Conservation (phyloP, 2,888 invertebrate genomes). For the Chymomyza amoena region DNA sequence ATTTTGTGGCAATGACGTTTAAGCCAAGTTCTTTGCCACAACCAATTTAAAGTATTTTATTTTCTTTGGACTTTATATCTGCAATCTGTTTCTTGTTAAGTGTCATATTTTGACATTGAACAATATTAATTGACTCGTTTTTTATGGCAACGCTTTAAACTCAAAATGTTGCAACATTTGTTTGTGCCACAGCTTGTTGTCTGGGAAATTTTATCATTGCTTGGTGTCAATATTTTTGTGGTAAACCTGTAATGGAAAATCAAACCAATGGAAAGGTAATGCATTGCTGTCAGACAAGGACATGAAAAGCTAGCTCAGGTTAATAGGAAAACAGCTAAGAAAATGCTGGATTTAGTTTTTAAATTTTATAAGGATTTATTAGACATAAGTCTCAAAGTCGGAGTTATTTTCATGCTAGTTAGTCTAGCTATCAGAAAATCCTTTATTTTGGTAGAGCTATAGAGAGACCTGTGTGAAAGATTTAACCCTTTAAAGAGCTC, state of each 20-base stretch:
- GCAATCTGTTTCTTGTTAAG: conserved; percentile 47
- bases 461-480: too few relatives aligned
- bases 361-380: too few relatives aligned
- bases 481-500: too few relatives aligned
- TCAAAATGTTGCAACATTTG: conserved; percentile 3
- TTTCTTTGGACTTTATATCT: conserved; percentile 24
- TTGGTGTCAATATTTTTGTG: neutral
- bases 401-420: too few relatives aligned
- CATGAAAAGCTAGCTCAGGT: too few relatives aligned
- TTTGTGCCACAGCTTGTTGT: neutral
- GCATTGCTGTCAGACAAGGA: neutral
- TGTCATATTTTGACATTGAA: conserved; percentile 62
- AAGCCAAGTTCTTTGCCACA: neutral
- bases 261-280: conserved; percentile 17
- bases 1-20: conserved; percentile 1
- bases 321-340: too few relatives aligned
- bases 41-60: neutral
- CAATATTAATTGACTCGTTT: conserved; percentile 54
- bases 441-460: too few relatives aligned
- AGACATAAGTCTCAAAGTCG: too few relatives aligned
- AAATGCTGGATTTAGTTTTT: too few relatives aligned
- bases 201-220: neutral
- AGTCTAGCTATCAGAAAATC: too few relatives aligned
- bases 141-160: conserved; percentile 1
- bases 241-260: conserved; percentile 19